Evolutionary conservation across 2,797 vertebrate genomes (phyloP).

Genomic region (Petrocephalus sullivani): DNA sequence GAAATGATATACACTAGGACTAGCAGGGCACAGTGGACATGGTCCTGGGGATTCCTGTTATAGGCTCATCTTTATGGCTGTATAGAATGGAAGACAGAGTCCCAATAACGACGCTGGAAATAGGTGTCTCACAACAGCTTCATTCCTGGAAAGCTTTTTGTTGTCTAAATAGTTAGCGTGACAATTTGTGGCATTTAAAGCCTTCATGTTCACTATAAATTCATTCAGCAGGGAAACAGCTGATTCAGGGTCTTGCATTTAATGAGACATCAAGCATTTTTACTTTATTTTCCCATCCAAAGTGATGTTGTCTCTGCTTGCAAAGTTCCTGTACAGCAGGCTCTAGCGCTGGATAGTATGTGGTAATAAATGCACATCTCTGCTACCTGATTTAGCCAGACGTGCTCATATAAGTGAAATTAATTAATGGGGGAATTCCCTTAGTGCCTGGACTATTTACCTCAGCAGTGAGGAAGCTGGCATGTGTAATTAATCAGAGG

Average conservation of each 20-base stretch:
- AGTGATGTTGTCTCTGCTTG: not conserved
- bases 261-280: not conserved
- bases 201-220: not conserved
- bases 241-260: not conserved
- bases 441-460: not conserved
- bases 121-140: not conserved
- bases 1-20: too few species aligned
- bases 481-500: not conserved
- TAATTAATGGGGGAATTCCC: not conserved
- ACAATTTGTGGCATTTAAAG: not conserved
- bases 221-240: not conserved
- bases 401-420: not conserved
- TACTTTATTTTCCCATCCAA: not conserved
- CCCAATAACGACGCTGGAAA: not conserved
- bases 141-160: not conserved
- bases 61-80: not conserved
- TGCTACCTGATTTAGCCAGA: not conserved
- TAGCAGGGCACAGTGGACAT: too few species aligned
- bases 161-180: not conserved
- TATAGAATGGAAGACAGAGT: not conserved
- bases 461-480: not conserved
- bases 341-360: not conserved
- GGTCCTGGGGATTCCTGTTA: not conserved
- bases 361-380: not conserved
- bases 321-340: not conserved